These are phyloP conservation scores for Mirza zaza DNA, from an alignment of 2,113 vertebrate genomes.

Conservation along the genomic window DNA sequence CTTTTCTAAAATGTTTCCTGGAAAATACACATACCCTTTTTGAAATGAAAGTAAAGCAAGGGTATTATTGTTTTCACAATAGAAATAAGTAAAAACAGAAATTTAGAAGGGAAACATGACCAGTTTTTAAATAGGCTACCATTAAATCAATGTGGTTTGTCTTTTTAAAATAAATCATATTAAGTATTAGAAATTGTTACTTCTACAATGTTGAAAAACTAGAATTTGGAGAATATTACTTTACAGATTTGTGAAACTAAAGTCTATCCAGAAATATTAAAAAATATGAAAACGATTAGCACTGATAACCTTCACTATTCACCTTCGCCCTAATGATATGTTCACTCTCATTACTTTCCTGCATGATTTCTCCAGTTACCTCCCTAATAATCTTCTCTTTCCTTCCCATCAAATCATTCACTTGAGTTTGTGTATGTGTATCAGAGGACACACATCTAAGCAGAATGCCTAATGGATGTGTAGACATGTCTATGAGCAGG, in stretches of 20 bases:
- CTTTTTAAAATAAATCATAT: not conserved
- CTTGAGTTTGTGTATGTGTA: not conserved
- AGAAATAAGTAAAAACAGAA: constrained; percentile 34
- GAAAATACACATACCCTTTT: not conserved
- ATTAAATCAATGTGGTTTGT: not conserved
- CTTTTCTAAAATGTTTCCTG: not conserved
- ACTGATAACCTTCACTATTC: not conserved
- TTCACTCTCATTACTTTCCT: not conserved
- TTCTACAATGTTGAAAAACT: not conserved
- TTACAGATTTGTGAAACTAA: not conserved
- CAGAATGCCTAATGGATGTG: not conserved
- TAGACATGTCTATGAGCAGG: not conserved
- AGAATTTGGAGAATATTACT: not conserved
- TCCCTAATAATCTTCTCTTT: not conserved
- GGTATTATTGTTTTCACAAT: not conserved
- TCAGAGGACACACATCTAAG: not conserved
- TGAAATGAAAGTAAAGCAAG: not conserved
- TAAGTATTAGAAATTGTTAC: not conserved
- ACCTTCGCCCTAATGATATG: not conserved
- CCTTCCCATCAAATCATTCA: not conserved
- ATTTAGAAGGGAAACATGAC: not conserved
- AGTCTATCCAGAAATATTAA: not conserved
- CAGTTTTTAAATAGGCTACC: constrained; percentile 16
- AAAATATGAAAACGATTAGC: not conserved
- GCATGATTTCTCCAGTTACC: not conserved